These are phyloP conservation scores for Cosmia pyralina DNA, from an alignment of 2,888 invertebrate species.

Conservation along the genomic window DNA sequence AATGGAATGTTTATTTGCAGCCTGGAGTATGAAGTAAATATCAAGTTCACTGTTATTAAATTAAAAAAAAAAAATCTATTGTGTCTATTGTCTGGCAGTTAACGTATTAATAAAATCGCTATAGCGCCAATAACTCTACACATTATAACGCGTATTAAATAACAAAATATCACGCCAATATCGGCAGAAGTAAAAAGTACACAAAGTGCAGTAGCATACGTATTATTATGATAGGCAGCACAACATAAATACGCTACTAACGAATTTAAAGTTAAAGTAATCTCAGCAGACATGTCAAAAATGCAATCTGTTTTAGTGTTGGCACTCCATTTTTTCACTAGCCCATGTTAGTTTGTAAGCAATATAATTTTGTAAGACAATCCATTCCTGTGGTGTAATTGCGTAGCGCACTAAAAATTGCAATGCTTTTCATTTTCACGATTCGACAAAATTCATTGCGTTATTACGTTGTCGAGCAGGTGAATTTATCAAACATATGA, in stretches of 20 bases:
- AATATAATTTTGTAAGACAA: constrained; percentile 18
- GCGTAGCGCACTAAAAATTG: too few species aligned
- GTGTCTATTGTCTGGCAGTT: too few species aligned
- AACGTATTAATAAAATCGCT: too few species aligned
- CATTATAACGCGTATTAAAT: background rate
- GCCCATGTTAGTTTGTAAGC: constrained; percentile 8
- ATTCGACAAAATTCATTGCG: too few species aligned
- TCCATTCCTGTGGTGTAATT: background rate
- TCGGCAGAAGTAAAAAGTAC: background rate
- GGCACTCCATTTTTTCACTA: background rate
- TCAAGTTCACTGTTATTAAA: too few species aligned
- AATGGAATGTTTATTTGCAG: constrained; percentile 11
- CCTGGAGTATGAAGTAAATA: too few species aligned
- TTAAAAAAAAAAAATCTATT: too few species aligned
- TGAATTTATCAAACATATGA: too few species aligned
- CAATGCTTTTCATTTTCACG: too few species aligned
- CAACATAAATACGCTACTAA: background rate
- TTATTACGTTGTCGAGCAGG: too few species aligned
- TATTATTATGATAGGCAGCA: background rate
- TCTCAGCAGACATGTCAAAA: background rate
- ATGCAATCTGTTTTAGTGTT: background rate
- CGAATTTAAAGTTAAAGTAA: background rate
- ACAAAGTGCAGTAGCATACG: background rate
- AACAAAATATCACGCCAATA: background rate
- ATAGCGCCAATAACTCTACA: background rate